phyloP scores from a whole-genome alignment of 2,113 vertebrate genomes.

The Cephalopterus ornatus region DNA sequence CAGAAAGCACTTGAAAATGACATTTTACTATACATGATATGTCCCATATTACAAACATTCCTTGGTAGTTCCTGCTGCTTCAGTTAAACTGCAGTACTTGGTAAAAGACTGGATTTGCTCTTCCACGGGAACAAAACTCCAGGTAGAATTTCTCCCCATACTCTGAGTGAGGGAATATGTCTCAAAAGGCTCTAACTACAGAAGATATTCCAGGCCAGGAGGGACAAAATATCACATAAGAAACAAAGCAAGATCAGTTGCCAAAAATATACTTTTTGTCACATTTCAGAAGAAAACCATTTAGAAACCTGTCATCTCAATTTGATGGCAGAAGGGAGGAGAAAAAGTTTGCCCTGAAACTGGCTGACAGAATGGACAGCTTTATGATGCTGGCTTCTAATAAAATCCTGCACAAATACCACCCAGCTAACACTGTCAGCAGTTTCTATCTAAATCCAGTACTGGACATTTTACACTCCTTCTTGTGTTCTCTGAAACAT shows the following conservation, averaged over 20 bases:
- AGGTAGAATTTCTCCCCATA: not conserved
- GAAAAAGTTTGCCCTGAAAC: not conserved
- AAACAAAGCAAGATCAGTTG: not conserved
- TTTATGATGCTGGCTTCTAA: conserved; percentile 5
- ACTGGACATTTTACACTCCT: not conserved
- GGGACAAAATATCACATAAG: not conserved
- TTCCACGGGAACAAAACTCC: not conserved
- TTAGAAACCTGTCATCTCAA: conserved; percentile 13
- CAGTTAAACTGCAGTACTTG: not conserved
- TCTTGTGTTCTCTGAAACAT: not conserved
- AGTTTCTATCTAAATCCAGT: not conserved
- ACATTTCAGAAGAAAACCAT: not conserved
- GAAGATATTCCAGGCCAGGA: not conserved
- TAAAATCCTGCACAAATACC: not conserved
- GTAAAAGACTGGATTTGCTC: not conserved
- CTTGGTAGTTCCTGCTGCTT: not conserved
- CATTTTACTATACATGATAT: not conserved
- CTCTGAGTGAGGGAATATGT: not conserved
- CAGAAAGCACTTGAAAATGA: conserved; percentile 19
- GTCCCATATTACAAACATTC: not conserved
- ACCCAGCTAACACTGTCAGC: not conserved
- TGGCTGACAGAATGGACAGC: conserved; percentile 6
- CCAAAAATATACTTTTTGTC: not conserved
- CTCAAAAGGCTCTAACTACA: not conserved
- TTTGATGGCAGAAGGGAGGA: not conserved